phyloP scores from a whole-genome alignment of 1,140 invertebrate genomes.

The Latrodectus geometricus region DNA sequence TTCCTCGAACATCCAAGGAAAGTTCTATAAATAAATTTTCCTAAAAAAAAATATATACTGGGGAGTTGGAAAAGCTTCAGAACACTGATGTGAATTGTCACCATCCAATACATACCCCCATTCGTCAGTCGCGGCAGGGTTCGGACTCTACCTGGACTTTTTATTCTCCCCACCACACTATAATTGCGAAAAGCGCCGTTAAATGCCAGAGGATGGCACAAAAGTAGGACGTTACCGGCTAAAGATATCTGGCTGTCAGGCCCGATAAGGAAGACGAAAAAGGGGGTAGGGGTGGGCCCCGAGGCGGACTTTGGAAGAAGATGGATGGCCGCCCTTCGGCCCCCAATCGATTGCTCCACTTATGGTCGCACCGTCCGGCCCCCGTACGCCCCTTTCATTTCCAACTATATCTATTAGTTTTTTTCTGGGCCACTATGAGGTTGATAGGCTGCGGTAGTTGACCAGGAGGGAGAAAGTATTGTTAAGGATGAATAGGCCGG shows the following conservation, averaged over 20 bases:
- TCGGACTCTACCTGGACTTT: not conserved
- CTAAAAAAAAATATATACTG: not conserved
- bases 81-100: not conserved
- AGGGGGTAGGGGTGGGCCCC: not conserved
- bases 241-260: slow-evolving; percentile 19
- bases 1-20: not conserved
- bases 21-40: no score
- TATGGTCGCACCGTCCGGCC: not conserved
- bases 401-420: not conserved
- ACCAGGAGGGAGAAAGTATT: no score
- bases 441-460: no score
- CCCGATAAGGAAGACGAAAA: slow-evolving; percentile 15
- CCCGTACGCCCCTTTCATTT: not conserved
- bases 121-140: slow-evolving; percentile 3
- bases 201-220: not conserved
- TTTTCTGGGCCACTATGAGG: not conserved
- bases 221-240: slow-evolving; percentile 26
- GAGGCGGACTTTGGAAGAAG: not conserved
- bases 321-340: slow-evolving; percentile 28
- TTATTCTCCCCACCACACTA: not conserved
- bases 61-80: not conserved
- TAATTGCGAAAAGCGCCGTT: slow-evolving; percentile 11
- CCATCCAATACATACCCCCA: not conserved
- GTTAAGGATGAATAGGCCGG: no score
- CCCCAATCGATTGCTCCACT: slow-evolving; percentile 10